A percentile compares a stretch with the other conserved stretches of the same genome.
phyloP scores from a whole-genome alignment of 37 sponge, comb jelly and placozoan species.

The Agelas oroides region DNA sequence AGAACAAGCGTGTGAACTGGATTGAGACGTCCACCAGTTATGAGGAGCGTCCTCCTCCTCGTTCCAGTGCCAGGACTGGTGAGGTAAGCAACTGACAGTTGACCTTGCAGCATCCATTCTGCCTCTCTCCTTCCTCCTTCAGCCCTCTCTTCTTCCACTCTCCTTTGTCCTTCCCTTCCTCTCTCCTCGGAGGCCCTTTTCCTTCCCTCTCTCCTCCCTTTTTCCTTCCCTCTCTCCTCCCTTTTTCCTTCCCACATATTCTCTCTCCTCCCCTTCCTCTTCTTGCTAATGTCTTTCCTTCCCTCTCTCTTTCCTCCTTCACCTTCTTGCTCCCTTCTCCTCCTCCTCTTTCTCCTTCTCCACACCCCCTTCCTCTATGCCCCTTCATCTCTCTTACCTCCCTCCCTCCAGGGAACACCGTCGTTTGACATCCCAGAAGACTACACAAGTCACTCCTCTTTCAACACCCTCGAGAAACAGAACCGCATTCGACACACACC shows the following conservation, averaged over 20 bases:
- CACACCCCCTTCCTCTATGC: not conserved
- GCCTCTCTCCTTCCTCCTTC: too few species aligned
- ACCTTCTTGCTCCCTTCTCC: too few species aligned
- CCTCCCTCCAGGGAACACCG: not conserved
- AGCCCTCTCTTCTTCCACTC: too few species aligned
- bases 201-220: conserved; percentile 8
- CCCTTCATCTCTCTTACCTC: not conserved
- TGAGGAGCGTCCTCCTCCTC: not conserved
- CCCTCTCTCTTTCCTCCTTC: too few species aligned
- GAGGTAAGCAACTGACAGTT: conserved; percentile 1
- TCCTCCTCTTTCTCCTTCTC: too few species aligned
- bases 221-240: not conserved
- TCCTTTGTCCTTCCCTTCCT: not conserved
- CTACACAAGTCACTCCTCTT: conserved; percentile 7
- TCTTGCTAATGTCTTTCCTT: too few species aligned
- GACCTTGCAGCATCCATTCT: too few species aligned
- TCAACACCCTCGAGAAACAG: conserved; percentile 18
- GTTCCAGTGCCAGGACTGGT: not conserved
- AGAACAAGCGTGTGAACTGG: not conserved
- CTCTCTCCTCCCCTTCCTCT: conserved; percentile 11
- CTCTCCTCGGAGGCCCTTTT: not conserved
- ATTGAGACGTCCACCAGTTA: not conserved
- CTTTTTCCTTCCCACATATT: not conserved
- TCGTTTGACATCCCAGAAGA: conserved; percentile 26
- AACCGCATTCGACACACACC: not conserved